Evolutionary conservation across 1,140 invertebrate genomes (phyloP).

Genomic region (Harlomillsia oculata): DNA sequence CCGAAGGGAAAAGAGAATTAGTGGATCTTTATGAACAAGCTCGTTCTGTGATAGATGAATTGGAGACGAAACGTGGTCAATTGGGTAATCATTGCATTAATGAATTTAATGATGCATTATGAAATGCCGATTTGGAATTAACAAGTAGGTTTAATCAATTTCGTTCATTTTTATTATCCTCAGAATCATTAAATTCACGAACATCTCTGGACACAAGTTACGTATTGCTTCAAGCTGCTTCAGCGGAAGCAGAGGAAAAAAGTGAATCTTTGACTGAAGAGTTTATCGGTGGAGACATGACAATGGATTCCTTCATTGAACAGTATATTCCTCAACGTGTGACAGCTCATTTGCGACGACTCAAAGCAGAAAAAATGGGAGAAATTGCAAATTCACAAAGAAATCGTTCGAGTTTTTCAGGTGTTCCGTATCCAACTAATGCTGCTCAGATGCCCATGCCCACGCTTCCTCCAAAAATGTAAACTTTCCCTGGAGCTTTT

Average conservation of each 20-base stretch:
- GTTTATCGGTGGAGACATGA: conserved; percentile 60
- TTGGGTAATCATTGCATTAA: conserved; percentile 32
- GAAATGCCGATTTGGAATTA: not conserved
- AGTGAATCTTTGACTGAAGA: conserved; percentile 67
- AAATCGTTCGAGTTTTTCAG: conserved; percentile 18
- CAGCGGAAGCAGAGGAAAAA: conserved; percentile 77
- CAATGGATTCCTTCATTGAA: conserved; percentile 67
- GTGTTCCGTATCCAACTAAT: conserved; percentile 45
- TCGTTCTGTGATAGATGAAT: conserved; percentile 52
- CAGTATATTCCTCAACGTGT: conserved; percentile 62
- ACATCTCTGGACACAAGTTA: conserved; percentile 68
- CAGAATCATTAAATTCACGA: conserved; percentile 53
- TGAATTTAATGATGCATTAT: not conserved
- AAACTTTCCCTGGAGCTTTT: not conserved
- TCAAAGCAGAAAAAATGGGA: conserved; percentile 77
- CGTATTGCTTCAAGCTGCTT: conserved; percentile 70
- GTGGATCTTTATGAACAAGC: conserved; percentile 58
- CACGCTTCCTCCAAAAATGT: conserved; percentile 36
- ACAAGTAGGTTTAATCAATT: not conserved
- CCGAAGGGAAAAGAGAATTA: conserved; percentile 57
- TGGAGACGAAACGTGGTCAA: conserved; percentile 49
- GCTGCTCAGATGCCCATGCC: conserved; percentile 49
- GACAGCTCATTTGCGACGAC: conserved; percentile 64
- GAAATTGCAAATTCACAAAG: conserved; percentile 51
- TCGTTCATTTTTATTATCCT: not conserved